Conservation (phyloP, 2,113 vertebrate genomes). For the Brienomyrus brachyistius region DNA sequence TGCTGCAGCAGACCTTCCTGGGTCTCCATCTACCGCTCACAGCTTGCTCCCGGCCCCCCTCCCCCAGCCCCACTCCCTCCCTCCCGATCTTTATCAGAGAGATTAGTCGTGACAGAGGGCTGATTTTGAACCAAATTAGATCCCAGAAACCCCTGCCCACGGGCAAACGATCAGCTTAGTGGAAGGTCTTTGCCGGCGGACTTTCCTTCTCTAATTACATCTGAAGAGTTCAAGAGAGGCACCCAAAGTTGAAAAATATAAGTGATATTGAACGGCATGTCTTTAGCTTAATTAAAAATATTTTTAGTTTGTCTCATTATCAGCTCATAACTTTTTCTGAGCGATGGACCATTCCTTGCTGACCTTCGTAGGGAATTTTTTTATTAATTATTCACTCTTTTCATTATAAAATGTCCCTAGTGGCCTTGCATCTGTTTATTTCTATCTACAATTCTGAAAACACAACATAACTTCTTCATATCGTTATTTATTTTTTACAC, state of each 20-base stretch:
- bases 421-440: background rate
- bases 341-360: background rate
- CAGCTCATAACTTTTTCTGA: background rate
- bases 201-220: background rate
- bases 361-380: background rate
- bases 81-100: constrained; percentile 6
- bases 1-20: background rate
- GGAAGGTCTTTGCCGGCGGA: background rate
- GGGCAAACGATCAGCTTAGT: background rate
- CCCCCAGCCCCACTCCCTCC: background rate
- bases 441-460: background rate
- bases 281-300: background rate
- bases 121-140: constrained; percentile 13
- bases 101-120: constrained; percentile 15
- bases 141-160: background rate
- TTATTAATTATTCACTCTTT: background rate
- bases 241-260: background rate
- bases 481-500: background rate
- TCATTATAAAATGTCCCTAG: background rate
- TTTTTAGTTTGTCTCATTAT: constrained; percentile 33
- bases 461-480: background rate
- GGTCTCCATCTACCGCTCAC: background rate
- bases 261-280: background rate
- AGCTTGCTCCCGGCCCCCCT: background rate
- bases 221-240: background rate